phyloP scores from a whole-genome alignment of 2,797 vertebrate species.

The Pyrocephalus nanus region DNA sequence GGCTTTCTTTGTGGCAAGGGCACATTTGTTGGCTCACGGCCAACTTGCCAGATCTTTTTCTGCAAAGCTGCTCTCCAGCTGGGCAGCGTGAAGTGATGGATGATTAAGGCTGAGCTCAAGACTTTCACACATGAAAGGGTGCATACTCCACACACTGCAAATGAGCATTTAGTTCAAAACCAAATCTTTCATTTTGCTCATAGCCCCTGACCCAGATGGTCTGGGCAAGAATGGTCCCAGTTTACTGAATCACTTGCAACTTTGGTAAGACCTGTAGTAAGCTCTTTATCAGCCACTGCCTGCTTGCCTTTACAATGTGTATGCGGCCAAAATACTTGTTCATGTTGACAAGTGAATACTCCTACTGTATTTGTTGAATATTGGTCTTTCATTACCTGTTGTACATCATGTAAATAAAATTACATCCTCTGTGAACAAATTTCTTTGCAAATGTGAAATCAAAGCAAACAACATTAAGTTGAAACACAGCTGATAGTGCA shows the following conservation, averaged over 20 bases:
- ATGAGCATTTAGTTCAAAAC: not conserved
- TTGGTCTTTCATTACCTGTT: not conserved
- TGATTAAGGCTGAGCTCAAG: not conserved
- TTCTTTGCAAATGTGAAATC: constrained; percentile 42
- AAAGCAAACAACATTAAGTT: constrained; percentile 29
- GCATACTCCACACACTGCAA: not conserved
- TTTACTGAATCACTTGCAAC: not conserved
- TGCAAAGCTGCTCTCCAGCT: not conserved
- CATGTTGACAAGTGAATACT: not conserved
- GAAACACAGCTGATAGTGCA: constrained; percentile 7
- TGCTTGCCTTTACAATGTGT: not conserved
- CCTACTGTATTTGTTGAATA: not conserved
- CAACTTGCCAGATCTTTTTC: not conserved
- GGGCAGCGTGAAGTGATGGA: not conserved
- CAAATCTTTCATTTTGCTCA: not conserved
- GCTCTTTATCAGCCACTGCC: not conserved
- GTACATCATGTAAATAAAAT: not conserved
- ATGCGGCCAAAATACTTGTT: not conserved
- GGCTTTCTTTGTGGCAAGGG: not conserved
- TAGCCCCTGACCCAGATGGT: not conserved
- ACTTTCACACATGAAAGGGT: not conserved
- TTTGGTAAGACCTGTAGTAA: not conserved
- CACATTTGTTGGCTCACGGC: not conserved
- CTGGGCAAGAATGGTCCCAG: not conserved
- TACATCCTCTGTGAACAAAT: constrained; percentile 7